Evolutionary conservation across 2,888 invertebrate species (phyloP), one percentile per base, ranked within the genome.

Genomic region (Lacanobia oleracea): DNA sequence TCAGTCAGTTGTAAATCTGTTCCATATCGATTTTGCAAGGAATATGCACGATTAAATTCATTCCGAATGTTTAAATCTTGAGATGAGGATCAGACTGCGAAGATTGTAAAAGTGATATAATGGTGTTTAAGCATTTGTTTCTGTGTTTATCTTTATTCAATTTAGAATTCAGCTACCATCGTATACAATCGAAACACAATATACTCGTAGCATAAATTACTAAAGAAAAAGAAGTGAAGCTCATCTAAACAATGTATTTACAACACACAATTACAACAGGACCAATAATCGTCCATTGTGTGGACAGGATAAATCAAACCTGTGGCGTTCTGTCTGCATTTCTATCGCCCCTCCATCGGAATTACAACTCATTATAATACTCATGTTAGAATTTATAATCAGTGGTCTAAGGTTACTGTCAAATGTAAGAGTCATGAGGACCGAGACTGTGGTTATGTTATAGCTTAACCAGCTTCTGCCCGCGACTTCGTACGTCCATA

Each of bases 211-310:
- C 62, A 78, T 85, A 81, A 78, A 76, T 76, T 62, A 72, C 10
- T 45, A 65, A 62, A 73, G 61, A 68, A 53, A 63, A 64, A 69
- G 62, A 75, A 59, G 53, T 56, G 63, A 66, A 51, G 64, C 59
- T 61, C 10, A 65, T 60, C 73, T 68, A 72, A 79, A 75, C 75
- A 86, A 84, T 77, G 67, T 72, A 64, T 68, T 74, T 77, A 70
- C 43, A 33, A 40, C 21, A 69, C 61, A 50, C 67, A 71, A 75
- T 75, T 69, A 73, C 78, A 75, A 73, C 59, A 63, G 61, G 27
- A 60, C 54, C 56, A 51, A 77, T 84, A 83, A 87, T 86, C 77
- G 84, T 48, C 80, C 70, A 88, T 89, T 89, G 88, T 89, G 75
- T 74, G 50, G 59, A 56, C 69, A 67, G 62, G 73, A 81, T 81